A percentile compares a stretch with the other conserved stretches of the same genome.
phyloP scores from a whole-genome alignment of 2,797 vertebrate genomes.

The Garrulus glandarius region DNA sequence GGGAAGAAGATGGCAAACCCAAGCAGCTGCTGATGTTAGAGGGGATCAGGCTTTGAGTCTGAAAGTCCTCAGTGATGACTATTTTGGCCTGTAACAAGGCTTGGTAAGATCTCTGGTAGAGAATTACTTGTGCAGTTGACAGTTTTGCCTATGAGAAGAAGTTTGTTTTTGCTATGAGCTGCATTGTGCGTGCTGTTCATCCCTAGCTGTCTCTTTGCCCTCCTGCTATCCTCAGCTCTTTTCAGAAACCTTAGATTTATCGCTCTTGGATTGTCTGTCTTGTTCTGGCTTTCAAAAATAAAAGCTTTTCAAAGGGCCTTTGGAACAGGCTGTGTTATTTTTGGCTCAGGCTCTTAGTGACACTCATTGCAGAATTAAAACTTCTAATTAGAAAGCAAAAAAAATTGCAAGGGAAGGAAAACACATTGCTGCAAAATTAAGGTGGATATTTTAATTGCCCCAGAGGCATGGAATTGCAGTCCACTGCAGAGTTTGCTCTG shows the following conservation, averaged over 20 bases:
- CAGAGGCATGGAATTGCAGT: neutral
- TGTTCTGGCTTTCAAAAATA: slow-evolving; percentile 60
- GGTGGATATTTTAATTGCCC: slow-evolving; percentile 27
- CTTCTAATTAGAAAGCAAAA: slow-evolving; percentile 45
- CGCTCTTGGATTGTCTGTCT: slow-evolving; percentile 22
- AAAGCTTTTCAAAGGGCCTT: slow-evolving; percentile 53
- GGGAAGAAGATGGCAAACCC: neutral
- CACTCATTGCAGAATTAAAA: slow-evolving; percentile 44
- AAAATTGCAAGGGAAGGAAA: neutral
- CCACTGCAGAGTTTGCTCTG: neutral
- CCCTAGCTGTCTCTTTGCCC: slow-evolving; percentile 30
- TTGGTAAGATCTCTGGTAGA: neutral
- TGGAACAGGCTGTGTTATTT: slow-evolving; percentile 62
- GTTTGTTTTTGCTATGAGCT: neutral
- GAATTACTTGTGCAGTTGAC: neutral
- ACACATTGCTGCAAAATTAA: neutral
- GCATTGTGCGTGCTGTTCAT: neutral
- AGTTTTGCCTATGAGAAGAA: neutral
- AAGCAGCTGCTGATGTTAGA: neutral
- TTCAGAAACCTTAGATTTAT: slow-evolving; percentile 62
- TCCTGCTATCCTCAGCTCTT: slow-evolving; percentile 42
- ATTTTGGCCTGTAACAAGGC: neutral
- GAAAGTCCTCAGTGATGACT: neutral
- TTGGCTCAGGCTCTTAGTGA: slow-evolving; percentile 38
- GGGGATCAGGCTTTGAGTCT: neutral